Base-by-base conservation (phyloP, 2,888 invertebrate species). In the Mallateleia sp. region DNA sequence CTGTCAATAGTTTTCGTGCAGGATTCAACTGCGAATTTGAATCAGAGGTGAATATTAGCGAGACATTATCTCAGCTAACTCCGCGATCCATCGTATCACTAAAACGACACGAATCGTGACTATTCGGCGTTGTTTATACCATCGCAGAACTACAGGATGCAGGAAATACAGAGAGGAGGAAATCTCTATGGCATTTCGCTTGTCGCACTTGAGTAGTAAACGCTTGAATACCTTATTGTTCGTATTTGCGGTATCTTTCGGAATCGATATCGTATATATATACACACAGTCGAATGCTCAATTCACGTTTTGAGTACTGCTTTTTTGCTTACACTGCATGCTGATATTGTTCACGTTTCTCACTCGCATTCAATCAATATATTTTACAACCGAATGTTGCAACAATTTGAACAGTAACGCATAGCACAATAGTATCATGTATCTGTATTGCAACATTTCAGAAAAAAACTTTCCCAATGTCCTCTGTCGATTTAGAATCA, bases 81-180 rank as follows among this genome's bases (percentile, higher is more conserved):
- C 86, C 60, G 54, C 86, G 92, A 92, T 92, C 92, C 91, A 93
- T 92, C 92, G 88, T 91, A 91, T 91, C 83, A 67, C 74, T 81
- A 87, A 89, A 90, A 89, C 86, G 88, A 84, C 67, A 85, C 85
- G 88, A 80, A 90, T 91, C 91, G 82, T 81, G 87, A 85, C 92
- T 89, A 91, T 91, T 91, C 90, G 89, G 62, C 84, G 89, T 89
- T 89, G 89, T 91, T 90, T 91, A 90, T 89, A 89, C 87, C 80
- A 54, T 60, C 32, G 58, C 69, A 34, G 79, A 75, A 88, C 85
- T 85, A 83, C 88, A 89, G 80, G 75, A 82, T 80, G 79, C 79
- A 89, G 90, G 91, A 89, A 89, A 90, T 85, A 80, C 74, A 52
- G 60, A 83, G 85, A 77, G 79, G 66, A 87, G 87, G 87, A 89